Evolutionary conservation across 2,797 vertebrate species (phyloP).

Genomic region (Pogonophryne albipinna): DNA sequence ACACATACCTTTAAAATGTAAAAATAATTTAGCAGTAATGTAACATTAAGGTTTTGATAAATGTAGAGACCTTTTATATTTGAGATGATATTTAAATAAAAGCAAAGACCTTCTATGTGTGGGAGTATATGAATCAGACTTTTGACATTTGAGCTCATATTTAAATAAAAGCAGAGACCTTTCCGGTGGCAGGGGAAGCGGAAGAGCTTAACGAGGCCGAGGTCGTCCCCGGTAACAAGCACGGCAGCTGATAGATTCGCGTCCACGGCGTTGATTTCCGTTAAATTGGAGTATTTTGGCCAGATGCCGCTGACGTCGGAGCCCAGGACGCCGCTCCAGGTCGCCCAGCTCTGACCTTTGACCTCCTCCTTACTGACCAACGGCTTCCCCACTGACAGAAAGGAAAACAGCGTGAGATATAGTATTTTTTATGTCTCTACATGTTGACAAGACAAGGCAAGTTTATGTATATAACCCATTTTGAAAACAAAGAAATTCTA

Average conservation of each 20-base stretch:
- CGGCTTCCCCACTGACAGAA: slow-evolving; percentile 89
- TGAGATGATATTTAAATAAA: too few relatives aligned
- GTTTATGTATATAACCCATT: too few relatives aligned
- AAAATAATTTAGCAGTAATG: too few relatives aligned
- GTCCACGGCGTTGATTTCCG: slow-evolving; percentile 92
- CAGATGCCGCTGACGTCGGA: slow-evolving; percentile 94
- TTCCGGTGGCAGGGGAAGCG: slow-evolving; percentile 94
- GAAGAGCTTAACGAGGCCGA: slow-evolving; percentile 93
- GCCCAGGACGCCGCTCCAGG: slow-evolving; percentile 94
- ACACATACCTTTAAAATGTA: too few relatives aligned
- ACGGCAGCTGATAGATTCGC: slow-evolving; percentile 91
- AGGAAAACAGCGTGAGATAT: not conserved
- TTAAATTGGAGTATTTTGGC: slow-evolving; percentile 92
- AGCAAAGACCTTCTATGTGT: too few relatives aligned
- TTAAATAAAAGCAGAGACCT: slow-evolving; percentile 73
- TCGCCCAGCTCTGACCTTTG: slow-evolving; percentile 93
- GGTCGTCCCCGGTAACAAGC: slow-evolving; percentile 92
- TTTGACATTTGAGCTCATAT: too few relatives aligned
- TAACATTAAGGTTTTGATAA: too few relatives aligned
- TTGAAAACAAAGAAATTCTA: too few relatives aligned
- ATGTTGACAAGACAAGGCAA: too few relatives aligned
- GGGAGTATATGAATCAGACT: too few relatives aligned
- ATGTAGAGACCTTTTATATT: too few relatives aligned
- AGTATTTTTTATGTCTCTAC: not conserved
- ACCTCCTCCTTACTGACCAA: slow-evolving; percentile 90